These are phyloP conservation scores for Morbakka virulenta DNA, from an alignment of 30 jellyfish, hydroid and myxozoan genomes.

Conservation along the genomic window DNA sequence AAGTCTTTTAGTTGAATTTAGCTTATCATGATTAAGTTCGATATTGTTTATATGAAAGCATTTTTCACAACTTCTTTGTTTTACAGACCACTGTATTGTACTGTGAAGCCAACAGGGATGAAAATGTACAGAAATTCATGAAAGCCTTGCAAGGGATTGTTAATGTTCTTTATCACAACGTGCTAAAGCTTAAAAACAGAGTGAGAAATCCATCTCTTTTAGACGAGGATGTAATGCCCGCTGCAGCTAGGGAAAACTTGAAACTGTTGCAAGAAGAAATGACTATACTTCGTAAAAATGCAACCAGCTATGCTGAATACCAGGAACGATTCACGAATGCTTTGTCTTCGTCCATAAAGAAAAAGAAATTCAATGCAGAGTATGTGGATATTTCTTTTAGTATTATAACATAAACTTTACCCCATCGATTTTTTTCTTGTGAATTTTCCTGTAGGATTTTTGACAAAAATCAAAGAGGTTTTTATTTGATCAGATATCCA, in stretches of 20 bases:
- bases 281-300: slow-evolving; percentile 31
- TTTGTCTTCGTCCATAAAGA: slow-evolving; percentile 61
- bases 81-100: slow-evolving; percentile 55
- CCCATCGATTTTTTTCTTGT: too few relatives aligned
- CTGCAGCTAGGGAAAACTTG: slow-evolving; percentile 65
- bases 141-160: slow-evolving; percentile 53
- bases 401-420: too few relatives aligned
- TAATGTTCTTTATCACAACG: slow-evolving; percentile 10
- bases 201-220: slow-evolving; percentile 68
- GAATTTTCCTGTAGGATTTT: too few relatives aligned
- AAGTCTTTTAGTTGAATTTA: too few relatives aligned
- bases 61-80: too few relatives aligned
- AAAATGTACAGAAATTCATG: slow-evolving; percentile 55
- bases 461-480: too few relatives aligned
- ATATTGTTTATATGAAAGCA: too few relatives aligned
- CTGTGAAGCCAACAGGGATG: slow-evolving; percentile 85
- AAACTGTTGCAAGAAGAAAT: slow-evolving; percentile 56
- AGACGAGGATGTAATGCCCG: slow-evolving; percentile 66
- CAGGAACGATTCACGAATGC: slow-evolving; percentile 64
- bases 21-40: too few relatives aligned
- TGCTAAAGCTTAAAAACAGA: slow-evolving; percentile 48
- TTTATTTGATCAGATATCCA: too few relatives aligned
- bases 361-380: slow-evolving; percentile 33
- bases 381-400: too few relatives aligned
- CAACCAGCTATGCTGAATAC: slow-evolving; percentile 53